Evolutionary conservation across 2,888 invertebrate genomes (phyloP).

Genomic region (Andrena hattorfiana): DNA sequence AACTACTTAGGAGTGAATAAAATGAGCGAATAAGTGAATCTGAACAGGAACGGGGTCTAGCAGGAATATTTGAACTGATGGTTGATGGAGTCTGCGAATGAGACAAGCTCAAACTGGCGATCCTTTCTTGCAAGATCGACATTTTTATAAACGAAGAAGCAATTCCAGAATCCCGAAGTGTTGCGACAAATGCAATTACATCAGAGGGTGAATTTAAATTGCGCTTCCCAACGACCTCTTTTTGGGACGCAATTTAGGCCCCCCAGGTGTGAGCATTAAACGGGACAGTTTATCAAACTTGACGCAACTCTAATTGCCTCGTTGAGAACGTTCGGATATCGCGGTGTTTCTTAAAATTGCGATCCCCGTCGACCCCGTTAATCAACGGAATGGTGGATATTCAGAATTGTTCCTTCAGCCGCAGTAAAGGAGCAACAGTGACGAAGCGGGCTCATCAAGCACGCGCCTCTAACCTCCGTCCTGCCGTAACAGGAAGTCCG

Average conservation of each 20-base stretch:
- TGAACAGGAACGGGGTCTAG: slow-evolving; percentile 16
- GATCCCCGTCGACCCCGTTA: slow-evolving; percentile 34
- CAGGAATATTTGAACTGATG: neutral
- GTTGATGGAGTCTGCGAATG: too few species aligned
- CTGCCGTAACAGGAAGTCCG: slow-evolving; percentile 69
- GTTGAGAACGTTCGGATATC: slow-evolving; percentile 8
- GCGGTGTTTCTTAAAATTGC: slow-evolving; percentile 14
- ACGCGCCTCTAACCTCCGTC: slow-evolving; percentile 59
- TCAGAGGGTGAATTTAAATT: neutral
- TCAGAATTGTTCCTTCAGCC: slow-evolving; percentile 31
- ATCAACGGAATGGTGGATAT: slow-evolving; percentile 49
- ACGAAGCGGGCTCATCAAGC: slow-evolving; percentile 63
- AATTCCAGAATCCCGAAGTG: too few species aligned
- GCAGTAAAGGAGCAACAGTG: slow-evolving; percentile 53
- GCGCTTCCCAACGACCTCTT: neutral
- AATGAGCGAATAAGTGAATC: too few species aligned
- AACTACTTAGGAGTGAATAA: too few species aligned
- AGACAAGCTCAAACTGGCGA: too few species aligned
- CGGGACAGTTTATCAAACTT: slow-evolving; percentile 31
- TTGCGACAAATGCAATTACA: neutral
- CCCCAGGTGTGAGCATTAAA: neutral
- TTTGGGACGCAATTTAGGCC: neutral
- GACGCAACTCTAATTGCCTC: slow-evolving; percentile 41
- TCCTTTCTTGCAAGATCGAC: too few species aligned
- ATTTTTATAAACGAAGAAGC: too few species aligned